phyloP scores from a whole-genome alignment of 2,888 invertebrate species.

The Petrolisthes cinctipes region DNA sequence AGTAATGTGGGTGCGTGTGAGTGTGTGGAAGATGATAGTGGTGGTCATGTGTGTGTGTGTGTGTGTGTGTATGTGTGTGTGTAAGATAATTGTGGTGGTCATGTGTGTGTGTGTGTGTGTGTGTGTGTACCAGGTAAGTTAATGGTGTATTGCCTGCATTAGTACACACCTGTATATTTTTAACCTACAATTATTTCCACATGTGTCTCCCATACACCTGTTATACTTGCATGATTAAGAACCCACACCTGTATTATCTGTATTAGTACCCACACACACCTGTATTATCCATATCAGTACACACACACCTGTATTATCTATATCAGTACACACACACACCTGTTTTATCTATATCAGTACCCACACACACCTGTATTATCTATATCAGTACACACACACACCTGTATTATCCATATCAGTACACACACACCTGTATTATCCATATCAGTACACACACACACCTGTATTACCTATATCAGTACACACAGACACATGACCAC shows the following conservation, averaged over 20 bases:
- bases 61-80: constrained; percentile 11
- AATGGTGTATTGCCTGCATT: not conserved
- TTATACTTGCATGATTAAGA: not conserved
- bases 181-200: not conserved
- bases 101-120: too few species aligned
- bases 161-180: too few species aligned
- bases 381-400: not conserved
- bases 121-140: not conserved
- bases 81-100: not conserved
- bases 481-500: not conserved
- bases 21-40: not conserved
- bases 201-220: not conserved
- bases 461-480: not conserved
- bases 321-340: not conserved
- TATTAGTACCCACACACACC: not conserved
- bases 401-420: not conserved
- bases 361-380: not conserved
- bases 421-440: not conserved
- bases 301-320: not conserved
- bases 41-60: not conserved
- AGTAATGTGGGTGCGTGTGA: not conserved
- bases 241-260: too few species aligned
- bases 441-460: not conserved
- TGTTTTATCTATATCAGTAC: not conserved
- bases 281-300: not conserved